These are phyloP conservation scores for Acrossocheilus wenchowensis DNA, from an alignment of 2,797 vertebrate genomes.

Conservation along the genomic window DNA sequence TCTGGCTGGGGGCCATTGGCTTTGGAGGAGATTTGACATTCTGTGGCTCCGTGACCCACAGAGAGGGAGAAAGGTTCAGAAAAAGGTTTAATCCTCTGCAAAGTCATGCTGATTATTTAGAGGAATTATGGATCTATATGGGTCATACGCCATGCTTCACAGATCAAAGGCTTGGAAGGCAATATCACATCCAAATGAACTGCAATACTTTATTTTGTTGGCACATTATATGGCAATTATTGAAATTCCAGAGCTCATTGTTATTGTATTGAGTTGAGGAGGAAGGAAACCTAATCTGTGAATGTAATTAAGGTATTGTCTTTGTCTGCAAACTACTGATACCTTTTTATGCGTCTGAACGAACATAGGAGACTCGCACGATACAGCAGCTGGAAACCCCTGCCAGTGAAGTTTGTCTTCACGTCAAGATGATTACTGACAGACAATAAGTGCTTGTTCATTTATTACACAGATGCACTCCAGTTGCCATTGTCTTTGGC, in stretches of 20 bases:
- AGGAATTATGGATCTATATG: slow-evolving; percentile 65
- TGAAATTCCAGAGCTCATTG: neutral
- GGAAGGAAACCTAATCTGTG: neutral
- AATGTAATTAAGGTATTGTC: neutral
- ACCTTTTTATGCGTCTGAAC: neutral
- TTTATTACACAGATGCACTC: neutral
- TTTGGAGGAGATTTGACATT: slow-evolving; percentile 30
- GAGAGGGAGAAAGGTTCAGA: neutral
- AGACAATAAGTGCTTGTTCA: neutral
- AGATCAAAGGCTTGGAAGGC: neutral
- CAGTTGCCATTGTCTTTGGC: neutral
- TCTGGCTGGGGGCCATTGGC: neutral
- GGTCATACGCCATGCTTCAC: slow-evolving; percentile 55
- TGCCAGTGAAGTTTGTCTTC: neutral
- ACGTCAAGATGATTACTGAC: neutral
- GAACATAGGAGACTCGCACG: neutral
- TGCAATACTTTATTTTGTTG: neutral
- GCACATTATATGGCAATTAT: neutral
- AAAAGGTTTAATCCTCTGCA: slow-evolving; percentile 67
- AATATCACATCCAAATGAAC: neutral
- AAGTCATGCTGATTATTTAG: slow-evolving; percentile 60
- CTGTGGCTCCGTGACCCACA: slow-evolving; percentile 22
- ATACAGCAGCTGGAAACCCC: neutral
- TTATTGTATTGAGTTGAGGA: neutral
- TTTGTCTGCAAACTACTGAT: neutral